Evolutionary conservation across 1,140 invertebrate species (phyloP).

Genomic region (Zaprionus camerounensis): DNA sequence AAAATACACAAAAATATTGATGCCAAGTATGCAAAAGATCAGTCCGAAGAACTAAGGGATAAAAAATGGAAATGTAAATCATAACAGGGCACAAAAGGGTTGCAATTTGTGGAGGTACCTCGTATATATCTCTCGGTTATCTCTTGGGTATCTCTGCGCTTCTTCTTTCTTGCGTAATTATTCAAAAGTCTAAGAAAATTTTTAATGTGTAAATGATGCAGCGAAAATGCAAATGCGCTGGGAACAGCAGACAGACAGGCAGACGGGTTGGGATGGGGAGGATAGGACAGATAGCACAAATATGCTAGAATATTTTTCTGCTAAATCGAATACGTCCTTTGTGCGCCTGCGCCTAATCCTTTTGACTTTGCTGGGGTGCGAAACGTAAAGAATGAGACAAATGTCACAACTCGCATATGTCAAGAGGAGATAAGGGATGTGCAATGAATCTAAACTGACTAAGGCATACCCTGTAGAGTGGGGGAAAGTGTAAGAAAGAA

Average conservation of each 20-base stretch:
- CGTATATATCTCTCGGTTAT: constrained; percentile 25
- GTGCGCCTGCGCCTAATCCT: constrained; percentile 60
- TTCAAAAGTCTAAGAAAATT: constrained; percentile 67
- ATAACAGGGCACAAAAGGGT: constrained; percentile 48
- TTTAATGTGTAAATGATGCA: constrained; percentile 66
- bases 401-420: constrained; percentile 76
- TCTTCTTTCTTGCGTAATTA: constrained; percentile 69
- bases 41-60: constrained; percentile 1
- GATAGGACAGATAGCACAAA: constrained; percentile 43
- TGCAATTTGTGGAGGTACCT: constrained; percentile 43
- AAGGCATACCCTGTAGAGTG: not conserved
- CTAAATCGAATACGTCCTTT: constrained; percentile 75
- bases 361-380: constrained; percentile 79
- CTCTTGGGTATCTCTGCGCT: constrained; percentile 62
- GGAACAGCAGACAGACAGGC: constrained; percentile 44
- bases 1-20: constrained; percentile 81
- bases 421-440: constrained; percentile 9
- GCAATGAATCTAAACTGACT: not conserved
- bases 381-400: constrained; percentile 56
- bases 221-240: constrained; percentile 73
- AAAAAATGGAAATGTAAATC: constrained; percentile 4
- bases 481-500: not conserved
- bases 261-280: not conserved
- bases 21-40: constrained; percentile 47
- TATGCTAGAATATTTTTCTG: constrained; percentile 75